Evolutionary conservation across 2,113 vertebrate species (phyloP), one percentile per base, ranked within the genome.

Genomic region (Ursus arctos): DNA sequence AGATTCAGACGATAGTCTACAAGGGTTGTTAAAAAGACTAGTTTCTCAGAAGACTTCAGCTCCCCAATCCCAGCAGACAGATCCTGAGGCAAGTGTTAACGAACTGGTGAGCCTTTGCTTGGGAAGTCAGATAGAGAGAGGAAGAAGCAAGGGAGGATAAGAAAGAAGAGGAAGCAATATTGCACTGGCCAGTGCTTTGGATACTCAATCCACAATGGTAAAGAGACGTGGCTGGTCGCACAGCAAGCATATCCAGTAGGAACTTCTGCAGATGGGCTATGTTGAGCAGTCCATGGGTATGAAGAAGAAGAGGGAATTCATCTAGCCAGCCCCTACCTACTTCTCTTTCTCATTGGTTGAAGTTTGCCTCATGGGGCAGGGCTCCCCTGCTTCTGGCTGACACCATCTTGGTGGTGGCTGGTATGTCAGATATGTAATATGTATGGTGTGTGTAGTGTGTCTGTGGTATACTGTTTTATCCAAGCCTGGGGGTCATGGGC

Each of bases 191-290:
- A 26, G 3, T 12, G 12, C 65, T 79, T 76, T 43, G n/a, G 16
- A 33, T 77, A 49, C 43, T 49, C 43, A 49, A 4, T 31, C 8
- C 24, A 5, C 7, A 16, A 22, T 18, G 6, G 61, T 47, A 16
- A 26, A 33, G 55, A 65, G 22, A 43, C 13, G 0, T 4, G 10
- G 13, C 24, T 40, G 24, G 40, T 4, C 0, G 26, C 2, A 1
- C 8, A 40, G 61, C 8, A 31, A 59, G 6, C 3, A 4, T 26
- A n/a, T 22, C 47, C 57, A n/a, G 21, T 0, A 24, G 53, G 33
- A 67, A 28, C 40, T 40, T 83, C 26, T 22, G 21, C 49, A 84
- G 31, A 40, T 0, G 33, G 69, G 8, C 77, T 49, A 8, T 16
- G 1, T 19, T 61, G 63, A 53, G 71, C 1, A n/a, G 57, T 36